Evolutionary conservation across 2,113 vertebrate genomes (phyloP).

Genomic region (Pteruthius melanotis): DNA sequence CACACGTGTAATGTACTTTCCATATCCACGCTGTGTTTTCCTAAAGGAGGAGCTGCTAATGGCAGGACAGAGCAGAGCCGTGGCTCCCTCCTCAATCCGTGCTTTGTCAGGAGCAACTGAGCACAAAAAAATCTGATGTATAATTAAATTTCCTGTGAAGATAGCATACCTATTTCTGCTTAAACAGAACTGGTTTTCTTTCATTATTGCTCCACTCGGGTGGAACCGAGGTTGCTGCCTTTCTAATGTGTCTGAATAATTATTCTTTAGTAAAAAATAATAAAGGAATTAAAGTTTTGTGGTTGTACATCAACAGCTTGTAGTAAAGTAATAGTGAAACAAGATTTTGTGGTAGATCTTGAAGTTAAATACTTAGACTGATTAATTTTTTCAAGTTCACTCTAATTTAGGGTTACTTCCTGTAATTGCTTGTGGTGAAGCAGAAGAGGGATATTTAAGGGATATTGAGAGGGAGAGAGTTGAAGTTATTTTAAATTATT

Average conservation of each 20-base stretch:
- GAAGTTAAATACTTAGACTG: background rate
- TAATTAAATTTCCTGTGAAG: constrained; percentile 48
- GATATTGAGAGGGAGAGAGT: background rate
- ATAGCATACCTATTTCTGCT: background rate
- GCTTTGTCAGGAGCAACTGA: constrained; percentile 4
- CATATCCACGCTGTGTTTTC: background rate
- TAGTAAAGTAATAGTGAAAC: background rate
- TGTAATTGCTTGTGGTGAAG: background rate
- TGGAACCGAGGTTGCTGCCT: background rate
- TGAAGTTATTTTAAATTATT: background rate
- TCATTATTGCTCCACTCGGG: background rate
- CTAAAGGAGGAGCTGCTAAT: constrained; percentile 4
- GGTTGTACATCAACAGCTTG: background rate
- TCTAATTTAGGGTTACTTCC: background rate
- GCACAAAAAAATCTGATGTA: background rate
- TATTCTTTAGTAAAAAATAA: background rate
- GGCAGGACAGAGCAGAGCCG: background rate
- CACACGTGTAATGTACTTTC: background rate
- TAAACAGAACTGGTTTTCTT: background rate
- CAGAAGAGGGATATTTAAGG: background rate
- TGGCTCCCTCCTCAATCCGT: background rate
- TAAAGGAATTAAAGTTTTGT: constrained; percentile 19
- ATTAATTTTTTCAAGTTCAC: background rate
- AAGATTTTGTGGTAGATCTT: background rate
- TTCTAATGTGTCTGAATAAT: background rate